Base-by-base conservation (phyloP, 2,888 invertebrate species). In the Maniola hyperantus region DNA sequence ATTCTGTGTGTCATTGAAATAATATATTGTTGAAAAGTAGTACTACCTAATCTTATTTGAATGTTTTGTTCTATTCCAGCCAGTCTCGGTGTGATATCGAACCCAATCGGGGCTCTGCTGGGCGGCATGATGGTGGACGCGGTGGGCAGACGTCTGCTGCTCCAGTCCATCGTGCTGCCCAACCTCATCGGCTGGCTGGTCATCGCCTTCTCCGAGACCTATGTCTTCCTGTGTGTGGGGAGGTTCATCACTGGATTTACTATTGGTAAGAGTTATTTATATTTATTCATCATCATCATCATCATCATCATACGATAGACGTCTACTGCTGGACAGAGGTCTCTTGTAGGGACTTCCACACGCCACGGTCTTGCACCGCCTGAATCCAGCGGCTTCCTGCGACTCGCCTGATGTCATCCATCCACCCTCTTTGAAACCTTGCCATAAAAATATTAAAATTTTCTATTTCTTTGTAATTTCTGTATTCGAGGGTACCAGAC, bases 181-280 rank as follows among this genome's bases (percentile, higher is more conserved):
- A 95, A 95, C 76, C 89, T 95, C 18, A 83, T 94, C 34, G 96
- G 96, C 5, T 96, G 95, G 95, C 85, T 95, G 33, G 93, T 95
- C 77, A 95, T 96, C 71, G 95, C 94, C 7, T 88, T 95, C 75
- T 94, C 95, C 0, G 93, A 93, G 70, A 92, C 94, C 61, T 93
- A 95, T 69, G 84, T 93, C 26, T 93, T 93, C 84, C 84, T 96
- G 2, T 96, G 95, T 78, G 88, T 93, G 1, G 96, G 96, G 26
- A 85, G 96, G 75, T 94, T 96, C 76, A 93, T 96, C 74, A 95
- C 95, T 5, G 95, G 95, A 46, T 94, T 95, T 74, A 95, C 95
- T 42, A 95, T 94, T 70, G 95, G 95, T 93, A n/a, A 67, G 70
- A 11, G 18, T 8, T 48, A 5, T 5, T 44, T 0, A 11, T 2